phyloP scores from a whole-genome alignment of 2,888 invertebrate species.

The Synergus japonicus region DNA sequence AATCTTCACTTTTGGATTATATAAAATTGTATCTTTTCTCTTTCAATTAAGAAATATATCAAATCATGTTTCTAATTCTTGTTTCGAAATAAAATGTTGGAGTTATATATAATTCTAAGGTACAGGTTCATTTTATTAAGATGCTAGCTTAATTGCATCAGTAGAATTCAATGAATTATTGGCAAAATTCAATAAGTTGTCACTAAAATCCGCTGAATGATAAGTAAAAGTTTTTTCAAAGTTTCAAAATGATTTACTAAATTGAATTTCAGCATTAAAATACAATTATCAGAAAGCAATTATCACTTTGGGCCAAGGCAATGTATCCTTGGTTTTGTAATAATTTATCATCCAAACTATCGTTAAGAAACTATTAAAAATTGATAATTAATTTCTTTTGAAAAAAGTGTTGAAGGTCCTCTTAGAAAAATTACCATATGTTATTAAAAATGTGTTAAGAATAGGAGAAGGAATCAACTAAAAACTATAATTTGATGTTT shows the following conservation, averaged over 20 bases:
- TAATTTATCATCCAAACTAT: not conserved
- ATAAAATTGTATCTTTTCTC: slow-evolving; percentile 5
- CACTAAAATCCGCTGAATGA: too few species aligned
- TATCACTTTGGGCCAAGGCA: not conserved
- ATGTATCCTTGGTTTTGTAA: not conserved
- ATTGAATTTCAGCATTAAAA: not conserved
- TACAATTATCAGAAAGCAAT: not conserved
- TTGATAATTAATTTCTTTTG: not conserved
- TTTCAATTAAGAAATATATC: not conserved
- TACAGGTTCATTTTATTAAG: not conserved
- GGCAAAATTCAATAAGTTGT: too few species aligned
- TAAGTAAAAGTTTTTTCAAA: too few species aligned
- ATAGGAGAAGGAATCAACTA: not conserved
- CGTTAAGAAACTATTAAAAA: not conserved
- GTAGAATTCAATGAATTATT: too few species aligned
- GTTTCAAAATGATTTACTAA: not conserved
- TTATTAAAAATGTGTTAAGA: too few species aligned
- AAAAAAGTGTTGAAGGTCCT: not conserved
- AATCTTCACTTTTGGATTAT: not conserved
- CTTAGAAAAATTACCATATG: not conserved
- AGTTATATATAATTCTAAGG: not conserved
- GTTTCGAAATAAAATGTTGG: not conserved
- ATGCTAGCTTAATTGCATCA: too few species aligned
- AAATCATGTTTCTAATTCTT: not conserved
- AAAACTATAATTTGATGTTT: not conserved